phyloP scores from a whole-genome alignment of 2,797 vertebrate genomes.

The Neoniphon sammara region DNA sequence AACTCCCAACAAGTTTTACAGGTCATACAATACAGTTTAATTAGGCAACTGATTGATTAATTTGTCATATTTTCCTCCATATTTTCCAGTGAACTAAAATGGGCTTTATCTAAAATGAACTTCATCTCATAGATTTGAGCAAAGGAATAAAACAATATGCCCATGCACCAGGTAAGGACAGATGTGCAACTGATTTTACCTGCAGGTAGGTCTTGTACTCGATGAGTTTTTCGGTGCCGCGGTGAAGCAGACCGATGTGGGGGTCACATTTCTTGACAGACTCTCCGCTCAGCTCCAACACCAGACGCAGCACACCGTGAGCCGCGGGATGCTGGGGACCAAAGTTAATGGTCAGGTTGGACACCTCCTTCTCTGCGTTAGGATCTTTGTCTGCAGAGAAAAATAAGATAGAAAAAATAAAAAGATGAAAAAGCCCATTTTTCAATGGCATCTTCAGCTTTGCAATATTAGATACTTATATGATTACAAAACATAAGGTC shows the following conservation, averaged over 20 bases:
- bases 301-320: constrained; percentile 92
- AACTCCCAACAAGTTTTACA: too few relatives aligned
- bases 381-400: constrained; percentile 87
- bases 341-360: constrained; percentile 93
- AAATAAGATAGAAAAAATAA: too few relatives aligned
- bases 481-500: too few relatives aligned
- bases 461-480: too few relatives aligned
- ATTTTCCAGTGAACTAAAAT: too few relatives aligned
- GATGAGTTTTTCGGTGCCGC: constrained; percentile 95
- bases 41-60: too few relatives aligned
- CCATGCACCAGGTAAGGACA: background rate
- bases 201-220: constrained; percentile 97
- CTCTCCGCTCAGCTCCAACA: constrained; percentile 95
- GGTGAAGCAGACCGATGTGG: constrained; percentile 92
- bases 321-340: constrained; percentile 96
- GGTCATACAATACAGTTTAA: too few relatives aligned
- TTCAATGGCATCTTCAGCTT: background rate
- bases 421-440: too few relatives aligned
- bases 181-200: constrained; percentile 71
- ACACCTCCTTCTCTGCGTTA: constrained; percentile 81
- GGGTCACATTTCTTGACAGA: constrained; percentile 94
- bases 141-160: background rate
- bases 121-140: background rate
- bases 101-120: background rate
- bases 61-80: too few relatives aligned